Conservation (phyloP, 1,140 invertebrate genomes). For the Drosophila albomicans region DNA sequence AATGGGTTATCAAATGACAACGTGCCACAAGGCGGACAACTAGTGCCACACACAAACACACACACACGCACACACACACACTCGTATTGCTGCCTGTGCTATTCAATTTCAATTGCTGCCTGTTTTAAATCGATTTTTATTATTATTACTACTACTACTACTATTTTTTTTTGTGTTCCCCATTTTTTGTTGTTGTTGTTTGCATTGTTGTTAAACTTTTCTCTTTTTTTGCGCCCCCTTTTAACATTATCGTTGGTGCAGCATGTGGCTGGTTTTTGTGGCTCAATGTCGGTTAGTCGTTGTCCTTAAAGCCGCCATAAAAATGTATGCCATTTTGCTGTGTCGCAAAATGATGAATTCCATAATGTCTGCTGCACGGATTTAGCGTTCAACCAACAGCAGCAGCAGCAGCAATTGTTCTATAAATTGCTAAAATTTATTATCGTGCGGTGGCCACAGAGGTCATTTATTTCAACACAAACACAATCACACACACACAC, state of each 20-base stretch:
- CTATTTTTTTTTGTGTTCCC: slow-evolving; percentile 36
- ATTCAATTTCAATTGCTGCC: slow-evolving; percentile 80
- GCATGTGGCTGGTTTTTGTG: slow-evolving; percentile 3
- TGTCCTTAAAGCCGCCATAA: slow-evolving; percentile 47
- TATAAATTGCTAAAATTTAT: slow-evolving; percentile 68
- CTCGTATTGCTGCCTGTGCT: slow-evolving; percentile 50
- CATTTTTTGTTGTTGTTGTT: slow-evolving; percentile 21
- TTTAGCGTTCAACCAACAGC: slow-evolving; percentile 39
- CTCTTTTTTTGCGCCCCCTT: slow-evolving; percentile 23
- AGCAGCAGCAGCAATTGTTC: slow-evolving; percentile 55
- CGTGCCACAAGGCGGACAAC: slow-evolving; percentile 64
- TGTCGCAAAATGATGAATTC: slow-evolving; percentile 58
- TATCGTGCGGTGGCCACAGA: slow-evolving; percentile 21
- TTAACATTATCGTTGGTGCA: slow-evolving; percentile 28
- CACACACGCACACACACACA: slow-evolving; percentile 45
- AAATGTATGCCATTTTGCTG: slow-evolving; percentile 26
- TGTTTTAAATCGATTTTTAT: slow-evolving; percentile 82
- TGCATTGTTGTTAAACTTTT: slow-evolving; percentile 24
- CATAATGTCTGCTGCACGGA: slow-evolving; percentile 48
- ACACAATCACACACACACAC: not conserved
- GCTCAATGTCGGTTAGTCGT: slow-evolving; percentile 18
- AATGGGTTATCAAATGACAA: slow-evolving; percentile 83
- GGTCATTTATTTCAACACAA: slow-evolving; percentile 52
- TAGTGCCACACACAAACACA: slow-evolving; percentile 56
- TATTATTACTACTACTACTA: slow-evolving; percentile 67